Base-by-base conservation (phyloP, 92 coral and sea anemone genomes). In the Muricea muricata region DNA sequence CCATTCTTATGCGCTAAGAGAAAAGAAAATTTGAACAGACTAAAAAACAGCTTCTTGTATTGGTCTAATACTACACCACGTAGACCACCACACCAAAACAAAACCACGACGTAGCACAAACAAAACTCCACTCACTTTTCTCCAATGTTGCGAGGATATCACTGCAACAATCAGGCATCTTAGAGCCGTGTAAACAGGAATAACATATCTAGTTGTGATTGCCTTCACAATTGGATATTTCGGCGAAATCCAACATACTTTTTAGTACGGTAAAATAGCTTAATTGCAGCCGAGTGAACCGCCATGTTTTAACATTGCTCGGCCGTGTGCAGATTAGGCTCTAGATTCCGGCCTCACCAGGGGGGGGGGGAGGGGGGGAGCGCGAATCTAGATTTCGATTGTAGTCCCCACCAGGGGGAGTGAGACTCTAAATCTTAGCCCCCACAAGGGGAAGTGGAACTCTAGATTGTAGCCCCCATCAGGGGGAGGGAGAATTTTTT, bases 151-250 rank as follows among this genome's bases (percentile, higher is more conserved):
- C 56, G 81, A 97, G 89, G 75, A 97, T 86, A 37, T 97, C 99
- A 68, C 92, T 92, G 89, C 99, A 97, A 78, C 99, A 97, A 72
- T 97, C 99, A 79, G 99, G 86, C 99, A 97, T 97, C 75, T 79
- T 92, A 67, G 39, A 83, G 69, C 25, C 89, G 26, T 10, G 23
- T 15, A 15, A 35, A 35, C 29, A 32, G 14, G 11, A 35, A 20
- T 78, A 55, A 5, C 83, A 57, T 31, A 57, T 56, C 70, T 78
- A 65, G 68, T 26, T 78, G 39, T 15, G 52, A 56, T 17, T 24
- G 21, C 35, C 48, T 41, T 56, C 24, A 9, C 48, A 15, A 17
- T 20, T 24, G 26, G 9, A 21, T 13, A 57, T 18, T 5, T 7
- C 34, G 40, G n/a, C 52, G 71, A 34, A 4, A 40, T 32, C 33